A percentile compares a stretch with the other conserved stretches of the same genome.
phyloP scores from a whole-genome alignment of 2,113 vertebrate genomes.

The Sakesphorus luctuosus region DNA sequence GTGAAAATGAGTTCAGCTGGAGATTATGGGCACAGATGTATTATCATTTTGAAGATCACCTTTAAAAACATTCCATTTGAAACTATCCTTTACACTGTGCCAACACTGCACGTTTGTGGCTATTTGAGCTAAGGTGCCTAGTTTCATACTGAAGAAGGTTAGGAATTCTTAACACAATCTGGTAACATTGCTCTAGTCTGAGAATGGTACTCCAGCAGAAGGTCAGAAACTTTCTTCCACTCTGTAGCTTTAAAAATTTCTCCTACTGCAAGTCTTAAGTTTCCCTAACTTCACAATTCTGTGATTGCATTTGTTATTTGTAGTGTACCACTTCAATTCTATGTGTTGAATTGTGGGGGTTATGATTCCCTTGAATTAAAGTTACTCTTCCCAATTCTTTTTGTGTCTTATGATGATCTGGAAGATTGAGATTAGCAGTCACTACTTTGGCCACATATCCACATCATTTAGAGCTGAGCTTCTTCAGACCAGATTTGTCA shows the following conservation, averaged over 20 bases:
- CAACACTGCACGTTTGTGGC: not conserved
- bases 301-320: not conserved
- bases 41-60: not conserved
- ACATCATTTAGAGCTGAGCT: not conserved
- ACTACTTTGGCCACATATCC: not conserved
- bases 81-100: not conserved
- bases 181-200: not conserved
- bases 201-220: not conserved
- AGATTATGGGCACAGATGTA: not conserved
- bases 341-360: not conserved
- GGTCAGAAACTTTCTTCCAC: not conserved
- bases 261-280: not conserved
- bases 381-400: not conserved
- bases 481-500: not conserved
- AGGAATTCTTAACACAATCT: not conserved
- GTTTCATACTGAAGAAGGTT: not conserved
- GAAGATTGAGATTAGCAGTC: not conserved
- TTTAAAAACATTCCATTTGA: not conserved
- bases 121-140: not conserved
- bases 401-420: not conserved
- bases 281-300: not conserved
- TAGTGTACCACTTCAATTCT: not conserved
- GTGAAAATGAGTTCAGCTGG: not conserved
- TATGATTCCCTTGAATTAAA: not conserved
- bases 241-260: not conserved